Percentiles rank a stretch among this genome's conserved stretches.
Evolutionary conservation across 2,797 vertebrate species (phyloP).

Genomic region (Sylvia borin): DNA sequence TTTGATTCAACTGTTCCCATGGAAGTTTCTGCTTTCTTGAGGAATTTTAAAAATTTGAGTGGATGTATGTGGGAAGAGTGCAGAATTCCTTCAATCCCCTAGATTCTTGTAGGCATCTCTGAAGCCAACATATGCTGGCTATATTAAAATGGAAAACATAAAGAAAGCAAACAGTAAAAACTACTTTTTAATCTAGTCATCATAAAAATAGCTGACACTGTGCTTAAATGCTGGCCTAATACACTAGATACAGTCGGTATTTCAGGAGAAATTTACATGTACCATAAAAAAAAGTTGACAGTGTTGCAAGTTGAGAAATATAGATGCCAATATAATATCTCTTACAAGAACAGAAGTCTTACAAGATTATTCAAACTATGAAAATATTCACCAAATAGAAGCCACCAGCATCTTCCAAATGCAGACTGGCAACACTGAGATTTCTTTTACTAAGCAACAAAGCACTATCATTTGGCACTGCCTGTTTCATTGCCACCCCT

Average conservation of each 20-base stretch:
- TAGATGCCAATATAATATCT: background rate
- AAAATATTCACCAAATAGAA: background rate
- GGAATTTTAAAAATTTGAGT: slow-evolving; percentile 54
- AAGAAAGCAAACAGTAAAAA: background rate
- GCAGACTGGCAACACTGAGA: background rate
- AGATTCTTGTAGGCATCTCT: background rate
- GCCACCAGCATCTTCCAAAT: background rate
- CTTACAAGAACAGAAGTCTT: background rate
- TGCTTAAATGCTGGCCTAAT: background rate
- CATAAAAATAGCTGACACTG: background rate
- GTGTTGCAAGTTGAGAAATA: background rate
- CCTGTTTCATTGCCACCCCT: background rate
- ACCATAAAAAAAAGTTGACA: background rate
- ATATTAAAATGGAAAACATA: background rate
- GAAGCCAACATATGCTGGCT: background rate
- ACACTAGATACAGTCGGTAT: background rate
- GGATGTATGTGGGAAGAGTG: slow-evolving; percentile 20
- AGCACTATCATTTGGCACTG: background rate
- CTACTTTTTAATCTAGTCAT: background rate
- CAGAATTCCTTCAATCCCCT: slow-evolving; percentile 19
- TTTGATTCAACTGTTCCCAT: slow-evolving; percentile 7
- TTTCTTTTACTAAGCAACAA: background rate
- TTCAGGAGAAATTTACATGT: background rate
- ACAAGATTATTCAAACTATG: background rate
- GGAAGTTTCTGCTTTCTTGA: background rate